Percentiles rank a stretch among this genome's conserved stretches.
These are phyloP conservation scores for Trissolcus japonicus DNA, from an alignment of 2,888 invertebrate genomes.

Conservation along the genomic window DNA sequence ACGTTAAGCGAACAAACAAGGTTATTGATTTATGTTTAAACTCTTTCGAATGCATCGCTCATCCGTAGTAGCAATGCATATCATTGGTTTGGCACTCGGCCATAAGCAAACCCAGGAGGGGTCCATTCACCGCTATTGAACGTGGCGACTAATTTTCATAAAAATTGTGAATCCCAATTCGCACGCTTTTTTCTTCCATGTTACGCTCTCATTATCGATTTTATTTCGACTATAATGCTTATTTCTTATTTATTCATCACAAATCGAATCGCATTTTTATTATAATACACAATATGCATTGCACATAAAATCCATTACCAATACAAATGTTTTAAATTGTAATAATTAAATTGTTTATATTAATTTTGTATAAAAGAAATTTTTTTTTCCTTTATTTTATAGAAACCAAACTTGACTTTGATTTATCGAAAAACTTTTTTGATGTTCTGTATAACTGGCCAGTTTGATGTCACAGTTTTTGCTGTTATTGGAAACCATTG, in stretches of 20 bases:
- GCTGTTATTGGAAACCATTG: no score
- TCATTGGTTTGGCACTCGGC: slow-evolving; percentile 51
- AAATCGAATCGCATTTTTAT: neutral
- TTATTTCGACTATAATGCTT: neutral
- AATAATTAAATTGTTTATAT: no score
- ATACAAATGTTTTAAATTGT: no score
- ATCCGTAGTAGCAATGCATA: slow-evolving; percentile 46
- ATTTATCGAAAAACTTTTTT: no score
- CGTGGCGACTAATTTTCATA: slow-evolving; percentile 26
- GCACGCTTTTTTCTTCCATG: neutral
- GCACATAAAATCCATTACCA: no score
- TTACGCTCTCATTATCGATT: slow-evolving; percentile 11
- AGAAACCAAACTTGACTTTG: no score
- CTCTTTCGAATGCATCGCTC: slow-evolving; percentile 45
- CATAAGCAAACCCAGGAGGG: slow-evolving; percentile 28
- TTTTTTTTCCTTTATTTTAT: no score
- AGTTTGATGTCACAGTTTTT: no score
- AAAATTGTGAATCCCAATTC: slow-evolving; percentile 19
- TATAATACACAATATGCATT: no score
- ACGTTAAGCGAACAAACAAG: slow-evolving; percentile 31
- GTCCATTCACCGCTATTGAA: slow-evolving; percentile 42
- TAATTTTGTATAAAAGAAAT: no score
- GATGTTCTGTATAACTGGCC: no score
- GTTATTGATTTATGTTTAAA: slow-evolving; percentile 50
- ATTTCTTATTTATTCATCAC: no score